Conservation (phyloP, 2,888 invertebrate species). For the Cheilosia variabilis region DNA sequence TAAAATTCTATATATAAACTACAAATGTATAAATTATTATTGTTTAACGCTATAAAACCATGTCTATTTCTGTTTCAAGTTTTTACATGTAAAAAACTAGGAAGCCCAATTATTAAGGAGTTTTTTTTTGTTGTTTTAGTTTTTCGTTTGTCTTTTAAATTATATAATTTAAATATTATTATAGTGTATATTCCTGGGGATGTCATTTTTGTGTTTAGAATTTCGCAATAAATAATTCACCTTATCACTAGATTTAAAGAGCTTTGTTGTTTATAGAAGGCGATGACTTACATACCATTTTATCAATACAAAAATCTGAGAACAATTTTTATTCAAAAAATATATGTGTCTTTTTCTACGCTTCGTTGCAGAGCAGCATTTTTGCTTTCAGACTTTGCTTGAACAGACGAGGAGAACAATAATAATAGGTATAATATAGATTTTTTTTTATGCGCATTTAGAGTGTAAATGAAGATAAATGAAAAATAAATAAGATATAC, state of each 20-base stretch:
- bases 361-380: constrained; percentile 39
- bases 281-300: constrained; percentile 37
- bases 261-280: constrained; percentile 36
- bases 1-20: constrained; percentile 74
- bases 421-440: constrained; percentile 6
- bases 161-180: constrained; percentile 54
- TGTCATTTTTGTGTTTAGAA: constrained; percentile 50
- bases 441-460: constrained; percentile 39
- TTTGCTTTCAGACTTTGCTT: constrained; percentile 36
- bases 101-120: constrained; percentile 73
- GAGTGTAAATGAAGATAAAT: constrained; percentile 48
- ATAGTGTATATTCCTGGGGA: constrained; percentile 65
- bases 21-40: constrained; percentile 78
- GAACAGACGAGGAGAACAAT: constrained; percentile 34
- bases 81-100: constrained; percentile 60
- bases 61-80: constrained; percentile 66
- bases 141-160: constrained; percentile 45
- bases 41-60: constrained; percentile 61
- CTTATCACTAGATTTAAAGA: constrained; percentile 56
- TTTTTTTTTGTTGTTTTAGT: constrained; percentile 28
- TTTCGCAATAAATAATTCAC: constrained; percentile 72
- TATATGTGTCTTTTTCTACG: constrained; percentile 57
- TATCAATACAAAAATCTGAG: constrained; percentile 43
- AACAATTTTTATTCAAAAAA: constrained; percentile 39
- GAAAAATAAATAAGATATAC: constrained; percentile 68